Conservation (phyloP, 30 jellyfish, hydroid and myxozoan species). For the Mastigias papua region DNA sequence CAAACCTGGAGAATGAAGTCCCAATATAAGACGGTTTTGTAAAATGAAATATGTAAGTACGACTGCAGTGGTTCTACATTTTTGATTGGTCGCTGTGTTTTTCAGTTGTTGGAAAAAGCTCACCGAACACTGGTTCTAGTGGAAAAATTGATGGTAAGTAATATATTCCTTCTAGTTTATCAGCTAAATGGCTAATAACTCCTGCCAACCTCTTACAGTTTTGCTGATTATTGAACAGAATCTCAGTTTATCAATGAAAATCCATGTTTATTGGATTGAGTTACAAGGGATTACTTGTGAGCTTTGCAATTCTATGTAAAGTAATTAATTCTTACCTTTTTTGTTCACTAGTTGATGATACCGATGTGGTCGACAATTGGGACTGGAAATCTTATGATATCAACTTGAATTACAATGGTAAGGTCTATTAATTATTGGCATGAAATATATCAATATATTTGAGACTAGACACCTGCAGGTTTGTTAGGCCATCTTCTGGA, state of each 20-base stretch:
- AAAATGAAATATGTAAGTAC: too few relatives aligned
- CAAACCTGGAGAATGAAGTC: too few relatives aligned
- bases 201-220: too few relatives aligned
- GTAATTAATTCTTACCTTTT: too few relatives aligned
- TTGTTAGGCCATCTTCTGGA: too few relatives aligned
- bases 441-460: too few relatives aligned
- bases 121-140: slow-evolving; percentile 73
- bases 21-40: too few relatives aligned
- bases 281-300: too few relatives aligned
- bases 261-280: too few relatives aligned
- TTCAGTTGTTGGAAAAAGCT: slow-evolving; percentile 64
- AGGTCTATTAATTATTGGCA: background rate
- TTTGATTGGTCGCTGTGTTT: background rate
- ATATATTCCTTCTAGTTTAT: background rate
- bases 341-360: slow-evolving; percentile 49
- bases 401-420: slow-evolving; percentile 79
- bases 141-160: slow-evolving; percentile 75
- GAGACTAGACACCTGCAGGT: too few relatives aligned
- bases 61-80: background rate
- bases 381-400: slow-evolving; percentile 94
- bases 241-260: background rate
- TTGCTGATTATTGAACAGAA: background rate
- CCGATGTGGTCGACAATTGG: slow-evolving; percentile 92
- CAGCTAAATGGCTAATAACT: too few relatives aligned
- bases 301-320: too few relatives aligned